Evolutionary conservation across 2,113 vertebrate genomes (phyloP), one percentile per base, ranked within the genome.

Genomic region (Octodon degus): DNA sequence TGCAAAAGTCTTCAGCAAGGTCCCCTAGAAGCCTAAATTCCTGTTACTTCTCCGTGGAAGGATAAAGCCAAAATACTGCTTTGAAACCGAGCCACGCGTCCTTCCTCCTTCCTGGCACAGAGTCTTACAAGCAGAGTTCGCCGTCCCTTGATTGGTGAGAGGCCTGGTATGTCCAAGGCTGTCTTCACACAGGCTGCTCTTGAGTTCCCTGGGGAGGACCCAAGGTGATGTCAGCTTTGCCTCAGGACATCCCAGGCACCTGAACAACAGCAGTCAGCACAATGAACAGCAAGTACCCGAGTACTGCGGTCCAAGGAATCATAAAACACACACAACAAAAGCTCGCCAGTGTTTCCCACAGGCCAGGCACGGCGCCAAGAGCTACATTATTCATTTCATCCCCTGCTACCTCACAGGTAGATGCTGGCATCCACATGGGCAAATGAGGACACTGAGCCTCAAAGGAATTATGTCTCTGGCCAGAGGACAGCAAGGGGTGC

Each of bases 191-290:
- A 82, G 94, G 95, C 90, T 50, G 65, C 84, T 90, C 89, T 94
- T 97, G 32, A 89, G 96, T 93, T 98, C 88, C 97, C 90, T 85
- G 94, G 97, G 50, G 96, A 98, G 93, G 30, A 95, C 94, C 82
- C 88, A 90, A 79, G 88, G 17, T 95, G 92, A 96, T 65, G 94
- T 94, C 96, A 97, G 80, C 93, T 96, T 93, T 92, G 97, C 97
- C 95, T 55, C 60, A 72, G 86, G 95, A 97, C 12, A 81, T 68
- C 22, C 30, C 87, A 95, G 93, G 82, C 89, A 83, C 92, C 93
- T 90, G 94, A 96, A 96, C 83, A 95, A 97, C 91, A 96, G 95
- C 90, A 96, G 95, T 62, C 87, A 22, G 83, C 63, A 91, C 70
- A 79, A 34, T n/a, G 74, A 81, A 20, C 40, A 37, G 32, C 43